Percentiles rank a stretch among this genome's conserved stretches.
phyloP scores from a whole-genome alignment of 2,113 vertebrate species.

The Gadus macrocephalus region DNA sequence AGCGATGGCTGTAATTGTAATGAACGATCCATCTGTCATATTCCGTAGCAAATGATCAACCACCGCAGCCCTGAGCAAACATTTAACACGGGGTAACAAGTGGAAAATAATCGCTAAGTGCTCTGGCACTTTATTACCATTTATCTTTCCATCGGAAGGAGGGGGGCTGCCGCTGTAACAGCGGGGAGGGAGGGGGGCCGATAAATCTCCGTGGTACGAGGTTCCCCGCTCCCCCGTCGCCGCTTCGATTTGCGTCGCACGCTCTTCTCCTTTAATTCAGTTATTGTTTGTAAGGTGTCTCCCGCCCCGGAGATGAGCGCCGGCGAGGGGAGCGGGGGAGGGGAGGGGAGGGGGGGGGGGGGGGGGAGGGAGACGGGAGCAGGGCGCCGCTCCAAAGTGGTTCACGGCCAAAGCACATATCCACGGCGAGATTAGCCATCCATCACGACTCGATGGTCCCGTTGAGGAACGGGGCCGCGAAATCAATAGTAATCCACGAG shows the following conservation, averaged over 20 bases:
- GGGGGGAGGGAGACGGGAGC: background rate
- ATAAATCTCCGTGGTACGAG: constrained; percentile 42
- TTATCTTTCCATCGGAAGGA: constrained; percentile 57
- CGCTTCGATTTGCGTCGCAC: constrained; percentile 1
- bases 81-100: constrained; percentile 66
- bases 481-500: constrained; percentile 61
- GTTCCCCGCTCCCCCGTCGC: constrained; percentile 26
- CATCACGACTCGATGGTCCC: constrained; percentile 52
- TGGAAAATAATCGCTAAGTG: constrained; percentile 68
- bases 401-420: constrained; percentile 55
- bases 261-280: constrained; percentile 49
- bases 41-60: constrained; percentile 63
- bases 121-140: constrained; percentile 56
- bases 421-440: constrained; percentile 57
- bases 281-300: constrained; percentile 51
- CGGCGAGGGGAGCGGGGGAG: constrained; percentile 11
- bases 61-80: constrained; percentile 57
- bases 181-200: constrained; percentile 37
- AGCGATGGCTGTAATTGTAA: constrained; percentile 62
- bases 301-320: constrained; percentile 29
- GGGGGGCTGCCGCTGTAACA: constrained; percentile 27
- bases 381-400: constrained; percentile 40
- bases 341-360: background rate
- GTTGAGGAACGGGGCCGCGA: constrained; percentile 47
- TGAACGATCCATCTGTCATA: constrained; percentile 67